phyloP scores from a whole-genome alignment of 1,140 invertebrate genomes.

The Ectropis grisescens region DNA sequence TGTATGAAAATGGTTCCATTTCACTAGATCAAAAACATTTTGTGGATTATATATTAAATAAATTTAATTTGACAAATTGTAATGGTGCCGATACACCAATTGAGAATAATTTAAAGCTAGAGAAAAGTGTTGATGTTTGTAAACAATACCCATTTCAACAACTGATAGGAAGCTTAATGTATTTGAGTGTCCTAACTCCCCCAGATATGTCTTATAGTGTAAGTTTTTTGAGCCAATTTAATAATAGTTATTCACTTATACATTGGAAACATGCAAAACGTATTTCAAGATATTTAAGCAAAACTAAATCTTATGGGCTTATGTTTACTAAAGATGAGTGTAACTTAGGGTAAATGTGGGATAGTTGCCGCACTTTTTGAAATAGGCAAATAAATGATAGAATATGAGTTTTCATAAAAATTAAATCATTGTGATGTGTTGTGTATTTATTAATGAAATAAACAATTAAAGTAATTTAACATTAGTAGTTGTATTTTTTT shows the following conservation, averaged over 20 bases:
- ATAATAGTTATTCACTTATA: conserved; percentile 4
- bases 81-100: conserved; percentile 5
- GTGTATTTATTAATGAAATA: too few species aligned
- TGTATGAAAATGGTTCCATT: conserved; percentile 5
- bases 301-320: conserved; percentile 5
- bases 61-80: conserved; percentile 8
- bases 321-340: conserved; percentile 1
- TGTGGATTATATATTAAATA: conserved; percentile 13
- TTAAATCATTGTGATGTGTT: too few species aligned
- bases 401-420: too few species aligned
- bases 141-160: conserved; percentile 6
- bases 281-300: conserved; percentile 7
- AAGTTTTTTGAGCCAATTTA: conserved; percentile 8
- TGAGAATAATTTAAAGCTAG: conserved; percentile 7
- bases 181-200: conserved; percentile 4
- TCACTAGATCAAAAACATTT: conserved; percentile 13
- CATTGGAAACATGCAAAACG: conserved; percentile 4
- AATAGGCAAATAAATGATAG: too few species aligned
- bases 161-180: conserved; percentile 8
- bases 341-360: too few species aligned
- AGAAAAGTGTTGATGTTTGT: conserved; percentile 1
- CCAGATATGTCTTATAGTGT: conserved; percentile 4
- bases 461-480: too few species aligned
- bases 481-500: too few species aligned
- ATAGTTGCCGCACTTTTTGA: too few species aligned